phyloP scores from a whole-genome alignment of 2,113 vertebrate species.

The Sinocyclocheilus anshuiensis region DNA sequence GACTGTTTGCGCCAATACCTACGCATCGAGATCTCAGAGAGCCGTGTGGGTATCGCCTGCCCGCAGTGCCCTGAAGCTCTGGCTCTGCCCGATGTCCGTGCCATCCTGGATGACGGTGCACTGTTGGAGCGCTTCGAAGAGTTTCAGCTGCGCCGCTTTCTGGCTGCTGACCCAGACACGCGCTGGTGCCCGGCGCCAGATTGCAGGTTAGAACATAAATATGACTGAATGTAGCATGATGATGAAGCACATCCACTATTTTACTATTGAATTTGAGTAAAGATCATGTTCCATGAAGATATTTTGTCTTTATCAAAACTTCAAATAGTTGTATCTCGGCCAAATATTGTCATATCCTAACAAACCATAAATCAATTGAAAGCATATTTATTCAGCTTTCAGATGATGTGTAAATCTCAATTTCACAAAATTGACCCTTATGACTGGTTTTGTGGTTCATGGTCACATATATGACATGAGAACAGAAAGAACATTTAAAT shows the following conservation, averaged over 20 bases:
- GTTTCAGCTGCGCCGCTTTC: conserved; percentile 80
- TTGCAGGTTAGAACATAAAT: conserved; percentile 78
- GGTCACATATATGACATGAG: too few species aligned
- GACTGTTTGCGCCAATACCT: conserved; percentile 82
- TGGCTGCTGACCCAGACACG: conserved; percentile 79
- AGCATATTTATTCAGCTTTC: too few species aligned
- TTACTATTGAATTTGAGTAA: too few species aligned
- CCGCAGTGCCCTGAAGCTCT: conserved; percentile 79
- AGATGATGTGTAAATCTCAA: too few species aligned
- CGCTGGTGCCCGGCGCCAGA: conserved; percentile 85
- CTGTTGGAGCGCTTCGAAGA: conserved; percentile 83
- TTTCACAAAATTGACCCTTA: too few species aligned
- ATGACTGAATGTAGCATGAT: background rate
- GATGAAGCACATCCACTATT: background rate
- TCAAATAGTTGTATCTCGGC: too few species aligned
- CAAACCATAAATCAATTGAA: too few species aligned
- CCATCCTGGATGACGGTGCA: conserved; percentile 76
- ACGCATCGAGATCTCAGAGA: conserved; percentile 80
- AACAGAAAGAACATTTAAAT: too few species aligned
- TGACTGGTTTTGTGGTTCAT: too few species aligned
- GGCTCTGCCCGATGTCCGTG: conserved; percentile 72
- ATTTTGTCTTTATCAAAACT: too few species aligned
- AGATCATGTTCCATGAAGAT: too few species aligned
- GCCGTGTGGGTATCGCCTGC: conserved; percentile 80
- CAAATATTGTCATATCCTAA: too few species aligned